Base-by-base conservation (phyloP, 2,888 invertebrate genomes). In the Hipparchia semele region DNA sequence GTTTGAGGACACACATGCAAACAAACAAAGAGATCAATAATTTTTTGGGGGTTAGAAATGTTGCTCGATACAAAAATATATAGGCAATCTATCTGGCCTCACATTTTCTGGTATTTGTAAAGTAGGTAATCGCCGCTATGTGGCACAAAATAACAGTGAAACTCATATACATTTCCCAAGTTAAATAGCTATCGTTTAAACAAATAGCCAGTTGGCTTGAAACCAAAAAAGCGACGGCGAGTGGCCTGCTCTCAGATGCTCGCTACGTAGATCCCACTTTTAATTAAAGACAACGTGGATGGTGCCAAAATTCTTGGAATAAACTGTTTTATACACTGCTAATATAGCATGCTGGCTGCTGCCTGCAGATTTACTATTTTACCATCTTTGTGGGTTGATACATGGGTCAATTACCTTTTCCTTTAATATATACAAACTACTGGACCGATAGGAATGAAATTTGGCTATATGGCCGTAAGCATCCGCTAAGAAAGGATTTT, bases 241-340 rank as follows among this genome's bases (percentile, higher is more conserved):
- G 72, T 73, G 56, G 72, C 75, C 70, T 67, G 75, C 77, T 75
- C 75, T 76, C 77, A 76, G 75, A 75, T 71, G 71, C 71, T 72
- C 82, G 84, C 85, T 84, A 85, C 86, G 87, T 86, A 88, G 90
- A 91, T 90, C 89, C 87, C 81, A 78, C 67, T 85, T 88, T 89
- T 90, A 90, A 90, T 90, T 90, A 89, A 86, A 86, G 82, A 82
- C 85, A 84, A 82, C 81, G 84, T 75, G 76, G 70, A 78, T 75
- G 71, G 78, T 82, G 83, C 84, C 84, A 85, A 84, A 67, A 80
- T 81, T 78, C 76, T 76, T 74, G 70, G 58, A 77, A 78, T 74
- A 73, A 70, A 60, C 68, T 59, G 60, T 60, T 67, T 67, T 65
- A 65, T 65, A 65, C 65, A 65, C 65, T 65, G 53, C 65, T 65